Conservation (phyloP, 2,797 vertebrate species). For the Darevskia nairensis region DNA sequence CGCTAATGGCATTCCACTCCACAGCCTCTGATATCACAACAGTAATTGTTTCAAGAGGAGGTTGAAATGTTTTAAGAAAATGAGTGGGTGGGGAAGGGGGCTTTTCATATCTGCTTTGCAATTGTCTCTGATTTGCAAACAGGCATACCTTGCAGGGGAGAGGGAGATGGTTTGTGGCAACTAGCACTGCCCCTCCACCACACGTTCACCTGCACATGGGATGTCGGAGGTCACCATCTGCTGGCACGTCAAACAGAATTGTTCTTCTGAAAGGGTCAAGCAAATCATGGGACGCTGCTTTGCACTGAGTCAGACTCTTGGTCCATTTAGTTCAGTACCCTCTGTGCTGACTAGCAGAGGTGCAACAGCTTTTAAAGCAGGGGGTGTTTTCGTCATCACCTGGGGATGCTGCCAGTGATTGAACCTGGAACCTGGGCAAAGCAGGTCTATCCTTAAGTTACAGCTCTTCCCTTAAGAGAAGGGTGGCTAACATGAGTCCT, state of each 20-base stretch:
- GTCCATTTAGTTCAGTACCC: background rate
- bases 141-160: background rate
- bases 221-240: background rate
- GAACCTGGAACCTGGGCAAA: background rate
- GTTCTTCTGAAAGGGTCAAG: background rate
- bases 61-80: background rate
- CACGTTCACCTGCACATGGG: background rate
- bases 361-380: background rate
- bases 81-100: background rate
- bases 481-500: too few relatives aligned
- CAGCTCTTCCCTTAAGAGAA: background rate
- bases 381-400: background rate
- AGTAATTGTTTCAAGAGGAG: fast-evolving
- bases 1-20: conserved; percentile 47
- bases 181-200: too few relatives aligned
- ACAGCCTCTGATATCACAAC: conserved; percentile 33
- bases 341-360: background rate
- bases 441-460: background rate
- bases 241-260: background rate
- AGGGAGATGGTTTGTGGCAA: background rate
- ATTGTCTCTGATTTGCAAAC: fast-evolving
- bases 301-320: background rate
- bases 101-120: background rate
- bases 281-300: background rate
- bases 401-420: background rate